phyloP scores from a whole-genome alignment of 2,113 vertebrate genomes.

The Gopherus flavomarginatus region DNA sequence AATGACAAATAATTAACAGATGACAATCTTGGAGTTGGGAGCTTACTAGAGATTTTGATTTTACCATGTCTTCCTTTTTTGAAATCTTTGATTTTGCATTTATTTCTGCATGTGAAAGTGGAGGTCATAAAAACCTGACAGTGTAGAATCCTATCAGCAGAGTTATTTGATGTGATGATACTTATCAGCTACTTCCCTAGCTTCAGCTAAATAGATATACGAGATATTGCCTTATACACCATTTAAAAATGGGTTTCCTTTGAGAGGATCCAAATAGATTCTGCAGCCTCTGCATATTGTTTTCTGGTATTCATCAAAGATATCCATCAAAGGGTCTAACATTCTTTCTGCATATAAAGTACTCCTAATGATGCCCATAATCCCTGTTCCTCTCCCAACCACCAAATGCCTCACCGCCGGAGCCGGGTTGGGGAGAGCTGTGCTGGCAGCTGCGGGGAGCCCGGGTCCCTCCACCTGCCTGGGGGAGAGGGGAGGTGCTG shows the following conservation, averaged over 20 bases:
- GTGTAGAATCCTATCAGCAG: not conserved
- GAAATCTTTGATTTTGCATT: constrained; percentile 46
- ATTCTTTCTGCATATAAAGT: not conserved
- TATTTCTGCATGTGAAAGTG: constrained; percentile 32
- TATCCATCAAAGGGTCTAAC: not conserved
- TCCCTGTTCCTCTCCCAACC: not conserved
- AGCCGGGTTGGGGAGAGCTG: no score
- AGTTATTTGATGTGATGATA: not conserved
- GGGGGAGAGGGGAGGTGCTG: no score
- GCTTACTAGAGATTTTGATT: constrained; percentile 46
- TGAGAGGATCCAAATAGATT: not conserved
- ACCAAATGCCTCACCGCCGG: not conserved
- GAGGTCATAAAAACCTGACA: not conserved
- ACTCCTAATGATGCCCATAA: not conserved
- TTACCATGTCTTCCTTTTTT: constrained; percentile 32
- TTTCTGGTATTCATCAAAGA: not conserved
- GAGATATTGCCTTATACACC: not conserved
- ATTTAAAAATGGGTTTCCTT: not conserved
- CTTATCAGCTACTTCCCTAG: constrained; percentile 5
- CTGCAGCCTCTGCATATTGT: not conserved
- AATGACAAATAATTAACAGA: constrained; percentile 53
- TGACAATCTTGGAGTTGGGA: constrained; percentile 38
- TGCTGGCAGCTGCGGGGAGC: no score
- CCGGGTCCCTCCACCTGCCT: no score
- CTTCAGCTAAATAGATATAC: constrained; percentile 29